Base-by-base conservation (phyloP, 2,113 vertebrate genomes). In the Passerina amoena region DNA sequence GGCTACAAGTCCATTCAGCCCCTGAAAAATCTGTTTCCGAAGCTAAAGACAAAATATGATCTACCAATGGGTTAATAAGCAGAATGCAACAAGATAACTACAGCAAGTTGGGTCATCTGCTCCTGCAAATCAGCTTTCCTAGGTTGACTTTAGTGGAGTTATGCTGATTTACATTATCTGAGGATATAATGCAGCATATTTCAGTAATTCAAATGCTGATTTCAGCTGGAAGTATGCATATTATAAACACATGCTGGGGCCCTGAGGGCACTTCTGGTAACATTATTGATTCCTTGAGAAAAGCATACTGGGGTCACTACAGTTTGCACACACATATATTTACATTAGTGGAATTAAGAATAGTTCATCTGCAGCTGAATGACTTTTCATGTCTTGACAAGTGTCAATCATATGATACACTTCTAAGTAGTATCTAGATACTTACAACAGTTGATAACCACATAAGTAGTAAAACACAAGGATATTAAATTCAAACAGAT, bases 171-270 rank as follows among this genome's bases (percentile, higher is more conserved):
- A 88, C 38, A 37, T 80, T 95, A 92, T 95, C 84, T 94, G 54
- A 91, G 59, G 33, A 85, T 66, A 79, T 70, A 91, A 79, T 80
- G 71, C 71, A 91, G 6, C 33, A 77, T 80, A 82, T 87, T 93
- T 88, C 90, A 91, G 84, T 95, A 92, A 93, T 77, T 92, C 93
- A 77, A 85, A 91, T 91, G 59, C 59, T 92, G 89, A 82, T 92
- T 95, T 93, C 88, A 83, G 78, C 93, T 78, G 76, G 68, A 94
- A 78, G 47, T 88, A 88, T 90, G 75, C n/a, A 30, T 73, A 95
- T 95, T 88, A 95, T 70, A 95, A 96, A 88, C 93, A 95, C 51
- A 94, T 82, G 68, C 91, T 90, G 50, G 30, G 66, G 28, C 93
- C 94, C 90, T 93, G 68, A 88, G 90, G 91, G 88, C 72, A 53